Conservation (phyloP, 2,888 invertebrate species). For the Prenolepis imparis region DNA sequence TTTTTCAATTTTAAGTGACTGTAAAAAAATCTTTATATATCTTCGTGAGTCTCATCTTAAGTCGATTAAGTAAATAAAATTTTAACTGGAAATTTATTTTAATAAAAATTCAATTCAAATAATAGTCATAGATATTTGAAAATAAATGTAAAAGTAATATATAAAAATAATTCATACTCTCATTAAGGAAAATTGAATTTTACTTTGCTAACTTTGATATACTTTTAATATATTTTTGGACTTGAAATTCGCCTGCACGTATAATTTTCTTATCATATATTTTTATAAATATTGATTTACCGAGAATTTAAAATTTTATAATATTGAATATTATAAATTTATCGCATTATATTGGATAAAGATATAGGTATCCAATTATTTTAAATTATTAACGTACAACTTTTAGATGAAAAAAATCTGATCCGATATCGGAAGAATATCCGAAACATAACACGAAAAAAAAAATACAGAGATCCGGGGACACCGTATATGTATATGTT, state of each 20-base stretch:
- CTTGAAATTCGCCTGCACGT: neutral
- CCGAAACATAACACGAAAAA: neutral
- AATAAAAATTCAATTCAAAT: neutral
- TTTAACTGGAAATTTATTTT: neutral
- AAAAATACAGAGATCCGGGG: neutral
- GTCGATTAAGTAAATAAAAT: neutral
- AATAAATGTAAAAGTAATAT: neutral
- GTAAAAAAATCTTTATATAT: neutral
- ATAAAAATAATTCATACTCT: neutral
- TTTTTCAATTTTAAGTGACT: neutral
- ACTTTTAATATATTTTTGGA: neutral
- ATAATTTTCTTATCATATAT: conserved; percentile 7
- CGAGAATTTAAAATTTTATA: neutral
- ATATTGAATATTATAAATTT: neutral
- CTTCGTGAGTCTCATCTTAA: neutral
- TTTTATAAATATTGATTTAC: neutral
- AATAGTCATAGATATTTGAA: neutral
- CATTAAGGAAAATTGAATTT: neutral
- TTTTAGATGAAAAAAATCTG: neutral
- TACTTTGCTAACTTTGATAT: neutral
- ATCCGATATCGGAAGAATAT: neutral
- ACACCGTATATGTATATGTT: conserved; percentile 43
- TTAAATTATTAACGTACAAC: neutral
- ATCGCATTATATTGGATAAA: neutral
- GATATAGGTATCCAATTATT: neutral